Base-by-base conservation (phyloP, 2,113 vertebrate genomes). In the Lathamus discolor region DNA sequence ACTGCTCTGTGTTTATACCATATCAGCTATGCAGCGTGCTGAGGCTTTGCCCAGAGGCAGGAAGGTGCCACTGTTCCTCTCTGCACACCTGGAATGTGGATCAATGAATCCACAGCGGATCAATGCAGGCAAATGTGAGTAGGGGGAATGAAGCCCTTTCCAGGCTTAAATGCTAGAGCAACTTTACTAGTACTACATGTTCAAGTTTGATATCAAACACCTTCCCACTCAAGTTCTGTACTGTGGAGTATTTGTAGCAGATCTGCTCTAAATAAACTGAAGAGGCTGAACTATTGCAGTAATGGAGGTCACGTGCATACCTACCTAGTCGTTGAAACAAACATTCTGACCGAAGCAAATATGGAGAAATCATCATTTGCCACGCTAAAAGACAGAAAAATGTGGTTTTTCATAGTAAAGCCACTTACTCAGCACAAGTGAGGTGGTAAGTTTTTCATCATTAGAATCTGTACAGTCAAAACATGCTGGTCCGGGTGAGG, bases 181-280 rank as follows among this genome's bases (percentile, higher is more conserved):
- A 28, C 63, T 90, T 88, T 11, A 52, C 48, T 62, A 16, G 28
- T 74, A 80, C 61, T 72, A 46, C 24, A 12, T 17, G 10, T 68
- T 48, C 43, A 61, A 64, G 33, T 91, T 81, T 62, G 73, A 23
- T 68, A 84, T 24, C 64, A 64, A 78, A 78, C 68, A 55, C 62
- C n/a, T 92, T 92, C 52, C 55, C 66, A 66, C 64, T 89, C 37
- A 63, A 14, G 48, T 51, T 72, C 61, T 78, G 18, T 61, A 33
- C 33, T 46, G 43, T 43, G 35, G 55, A 75, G 46, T 86, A 86
- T 78, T 72, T 84, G 77, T 59, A 73, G 83, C 73, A 93, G 55
- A 64, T 75, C 61, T 79, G 43, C 24, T 79, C 51, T 81, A 93
- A 75, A 82, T 75, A 75, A 88, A 86, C 7, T 25, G 48, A 92